Base-by-base conservation (phyloP, 2,888 invertebrate species). In the Drosophila hamatofila region DNA sequence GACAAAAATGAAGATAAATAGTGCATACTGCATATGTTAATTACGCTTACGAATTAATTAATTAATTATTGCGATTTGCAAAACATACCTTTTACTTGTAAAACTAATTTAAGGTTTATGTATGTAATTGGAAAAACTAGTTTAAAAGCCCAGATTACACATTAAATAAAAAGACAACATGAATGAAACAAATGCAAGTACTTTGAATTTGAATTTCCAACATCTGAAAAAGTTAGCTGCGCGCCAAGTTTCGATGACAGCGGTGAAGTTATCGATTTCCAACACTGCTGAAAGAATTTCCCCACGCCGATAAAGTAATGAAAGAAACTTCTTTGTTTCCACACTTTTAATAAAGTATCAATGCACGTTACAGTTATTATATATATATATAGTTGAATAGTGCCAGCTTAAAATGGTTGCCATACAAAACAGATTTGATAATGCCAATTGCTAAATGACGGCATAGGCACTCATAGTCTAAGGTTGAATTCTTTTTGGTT, bases 51-150 rank as follows among this genome's bases (percentile, higher is more conserved):
- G 62, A 77, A 64, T 71, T 74, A 74, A 67, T 77, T 63, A 71
- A 67, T 74, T 63, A 71, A 67, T 77, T 63, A 71, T 67, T 64
- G 75, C 78, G 67, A 64, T 74, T 72, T 72, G 75, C 78, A 42
- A 68, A 65, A 65, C 66, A 75, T 72, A 78, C 72, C 59, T 75
- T 78, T 78, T 63, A 78, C 61, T 69, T 78, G 75, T 78, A 72
- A 78, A 75, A 72, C 63, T 69, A 75, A 35, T 66, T 54, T 78
- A 69, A 78, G 75, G 52, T 71, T 75, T 69, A 66, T 78, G 75
- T 75, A 78, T 75, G 75, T 78, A 75, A 78, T 78, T 78, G 78
- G 65, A 78, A 78, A 48, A 49, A 72, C 62, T 78, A 78, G 75
- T 75, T 75, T 78, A 78, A 75, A 75, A 65, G 44, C 55, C 59